A percentile compares a stretch with the other conserved stretches of the same genome.
These are phyloP conservation scores for Gasterosteus nipponicus DNA, from an alignment of 2,113 vertebrate genomes.

Conservation along the genomic window DNA sequence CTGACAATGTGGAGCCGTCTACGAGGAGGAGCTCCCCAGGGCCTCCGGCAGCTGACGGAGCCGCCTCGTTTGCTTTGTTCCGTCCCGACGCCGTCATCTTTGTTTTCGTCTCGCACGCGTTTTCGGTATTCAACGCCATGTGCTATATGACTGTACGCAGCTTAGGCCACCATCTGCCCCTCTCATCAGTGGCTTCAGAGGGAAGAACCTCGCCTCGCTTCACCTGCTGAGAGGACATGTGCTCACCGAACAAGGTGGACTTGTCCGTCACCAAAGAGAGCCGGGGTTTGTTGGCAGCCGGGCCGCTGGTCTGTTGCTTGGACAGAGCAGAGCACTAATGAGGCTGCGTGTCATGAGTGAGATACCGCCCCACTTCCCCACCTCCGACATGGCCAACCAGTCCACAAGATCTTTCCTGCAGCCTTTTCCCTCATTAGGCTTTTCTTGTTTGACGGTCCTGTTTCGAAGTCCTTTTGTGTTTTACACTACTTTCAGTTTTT, in stretches of 20 bases:
- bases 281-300: constrained; percentile 56
- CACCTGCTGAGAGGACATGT: constrained; percentile 69
- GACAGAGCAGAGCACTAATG: constrained; percentile 73
- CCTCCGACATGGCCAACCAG: constrained; percentile 52
- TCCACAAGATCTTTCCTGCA: constrained; percentile 51
- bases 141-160: constrained; percentile 37
- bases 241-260: constrained; percentile 55
- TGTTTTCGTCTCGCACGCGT: constrained; percentile 38
- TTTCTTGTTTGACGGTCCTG: constrained; percentile 50
- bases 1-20: constrained; percentile 41
- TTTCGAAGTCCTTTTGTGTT: constrained; percentile 45
- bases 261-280: constrained; percentile 39
- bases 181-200: constrained; percentile 51
- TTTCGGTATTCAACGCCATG: constrained; percentile 32
- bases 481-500: constrained; percentile 30
- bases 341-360: constrained; percentile 68
- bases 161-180: constrained; percentile 66
- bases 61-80: constrained; percentile 58
- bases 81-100: constrained; percentile 51
- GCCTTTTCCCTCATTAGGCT: constrained; percentile 58
- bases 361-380: constrained; percentile 20
- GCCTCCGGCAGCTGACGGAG: constrained; percentile 47
- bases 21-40: constrained; percentile 22
- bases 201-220: constrained; percentile 31
- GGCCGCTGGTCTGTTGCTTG: constrained; percentile 53